Evolutionary conservation across 2,888 invertebrate genomes (phyloP).

Genomic region (Tricholauxania praeusta): DNA sequence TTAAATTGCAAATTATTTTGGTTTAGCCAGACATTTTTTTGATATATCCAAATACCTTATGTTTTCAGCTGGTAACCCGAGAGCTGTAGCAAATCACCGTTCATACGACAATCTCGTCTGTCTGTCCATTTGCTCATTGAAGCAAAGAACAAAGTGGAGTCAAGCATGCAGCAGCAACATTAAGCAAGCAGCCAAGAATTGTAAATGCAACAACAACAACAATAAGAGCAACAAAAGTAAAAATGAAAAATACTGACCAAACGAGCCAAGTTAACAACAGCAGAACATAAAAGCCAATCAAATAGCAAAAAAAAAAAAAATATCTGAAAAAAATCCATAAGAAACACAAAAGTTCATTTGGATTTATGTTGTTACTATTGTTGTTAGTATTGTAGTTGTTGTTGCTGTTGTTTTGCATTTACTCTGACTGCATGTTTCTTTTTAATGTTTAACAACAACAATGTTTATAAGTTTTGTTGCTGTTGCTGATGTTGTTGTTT

Average conservation of each 20-base stretch:
- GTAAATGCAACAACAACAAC: neutral
- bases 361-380: constrained; percentile 18
- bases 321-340: constrained; percentile 7
- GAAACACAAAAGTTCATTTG: constrained; percentile 24
- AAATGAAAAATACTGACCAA: neutral
- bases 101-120: too few relatives aligned
- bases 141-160: too few relatives aligned
- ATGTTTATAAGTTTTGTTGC: neutral
- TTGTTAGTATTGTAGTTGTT: constrained; percentile 10
- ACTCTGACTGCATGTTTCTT: neutral
- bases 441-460: neutral
- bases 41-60: too few relatives aligned
- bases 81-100: too few relatives aligned
- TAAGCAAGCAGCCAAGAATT: too few relatives aligned
- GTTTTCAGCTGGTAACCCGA: too few relatives aligned
- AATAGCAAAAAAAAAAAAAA: neutral
- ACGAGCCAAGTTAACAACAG: neutral
- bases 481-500: constrained; percentile 7
- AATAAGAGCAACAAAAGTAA: neutral
- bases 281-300: neutral
- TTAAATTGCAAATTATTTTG: too few relatives aligned
- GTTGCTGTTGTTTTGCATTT: neutral
- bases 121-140: too few relatives aligned
- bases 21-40: too few relatives aligned
- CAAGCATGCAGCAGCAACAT: too few relatives aligned